phyloP scores from a whole-genome alignment of 2,797 vertebrate genomes.

The Molossus alvarezi region DNA sequence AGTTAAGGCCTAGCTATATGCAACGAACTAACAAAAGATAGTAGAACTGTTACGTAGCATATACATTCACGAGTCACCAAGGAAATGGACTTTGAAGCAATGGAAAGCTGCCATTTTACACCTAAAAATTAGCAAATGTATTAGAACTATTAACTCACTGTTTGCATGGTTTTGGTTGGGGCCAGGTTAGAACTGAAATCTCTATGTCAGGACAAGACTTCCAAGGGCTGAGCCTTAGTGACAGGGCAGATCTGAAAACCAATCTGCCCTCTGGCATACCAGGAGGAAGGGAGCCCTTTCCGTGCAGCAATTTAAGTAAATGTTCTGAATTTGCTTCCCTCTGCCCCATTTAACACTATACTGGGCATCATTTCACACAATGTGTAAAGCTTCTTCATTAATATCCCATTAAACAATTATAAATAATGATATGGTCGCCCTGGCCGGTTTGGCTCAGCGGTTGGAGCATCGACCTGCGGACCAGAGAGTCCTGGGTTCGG shows the following conservation, averaged over 20 bases:
- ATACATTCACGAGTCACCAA: constrained; percentile 68
- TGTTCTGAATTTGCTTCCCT: not conserved
- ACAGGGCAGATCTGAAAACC: not conserved
- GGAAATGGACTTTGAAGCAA: constrained; percentile 24
- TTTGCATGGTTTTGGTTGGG: constrained; percentile 12
- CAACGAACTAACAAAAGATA: constrained; percentile 59
- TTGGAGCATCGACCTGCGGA: too few relatives aligned
- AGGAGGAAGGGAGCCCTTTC: not conserved
- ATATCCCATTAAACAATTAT: constrained; percentile 6
- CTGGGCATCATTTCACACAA: not conserved
- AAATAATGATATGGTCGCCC: not conserved
- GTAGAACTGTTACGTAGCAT: not conserved
- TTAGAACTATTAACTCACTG: constrained; percentile 15
- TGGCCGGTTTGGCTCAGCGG: too few relatives aligned
- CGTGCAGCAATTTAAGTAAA: not conserved
- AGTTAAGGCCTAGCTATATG: constrained; percentile 44
- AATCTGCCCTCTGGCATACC: not conserved
- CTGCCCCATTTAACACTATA: not conserved
- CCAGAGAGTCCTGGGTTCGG: too few relatives aligned
- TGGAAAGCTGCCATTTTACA: constrained; percentile 39
- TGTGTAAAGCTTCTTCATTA: not conserved
- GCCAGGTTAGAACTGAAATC: not conserved
- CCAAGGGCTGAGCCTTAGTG: not conserved
- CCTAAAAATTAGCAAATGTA: constrained; percentile 55
- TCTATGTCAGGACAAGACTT: not conserved